Base-by-base conservation (phyloP, 1,140 invertebrate species). In the Drosophila triauraria region DNA sequence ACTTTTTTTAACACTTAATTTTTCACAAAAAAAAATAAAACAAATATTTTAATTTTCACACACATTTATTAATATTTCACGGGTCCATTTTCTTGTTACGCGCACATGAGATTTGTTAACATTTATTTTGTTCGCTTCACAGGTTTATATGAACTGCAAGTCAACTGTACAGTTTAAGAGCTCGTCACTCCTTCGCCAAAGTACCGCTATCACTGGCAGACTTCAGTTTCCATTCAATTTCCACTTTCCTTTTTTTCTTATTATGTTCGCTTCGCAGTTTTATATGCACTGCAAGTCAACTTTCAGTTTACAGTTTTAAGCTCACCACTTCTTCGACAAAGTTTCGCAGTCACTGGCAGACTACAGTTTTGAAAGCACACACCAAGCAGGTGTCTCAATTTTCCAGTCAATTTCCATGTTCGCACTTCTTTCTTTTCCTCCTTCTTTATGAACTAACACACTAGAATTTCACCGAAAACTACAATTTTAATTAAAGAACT, bases 401-500 rank as follows among this genome's bases (percentile, higher is more conserved):
- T 8, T 3, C 1, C 23, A 48, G 13, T 35, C 17, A 44, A 2
- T 20, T 44, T 44, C 2, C 4, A 23, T 23, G 3, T 47, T 10
- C 13, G 3, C 7, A 23, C 4, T 5, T 10, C 43, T 23, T 32
- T 13, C 2, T 3, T 17, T 23, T 44, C 1, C 17, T 17, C n/a
- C 8, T 23, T 20, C 4, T 20, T 25, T 7, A 6, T 17, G 3
- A 13, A 1, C 7, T 10, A 8, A 3, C 62, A 46, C 69, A 43
- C 38, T 48, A 50, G 2, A 47, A 59, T 67, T 20, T 20, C 20
- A 20, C 20, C 20, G 20, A 20, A 20, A 20, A 75, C 68, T 69
- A 72, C 82, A 75, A 61, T 68, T 85, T 78, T 86, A 53, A 85
- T 82, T 68, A 75, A 42, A 64, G 48, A 76, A 62, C 15, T 27